Conservation (phyloP, 2,113 vertebrate species). For the Neoarius graeffei region DNA sequence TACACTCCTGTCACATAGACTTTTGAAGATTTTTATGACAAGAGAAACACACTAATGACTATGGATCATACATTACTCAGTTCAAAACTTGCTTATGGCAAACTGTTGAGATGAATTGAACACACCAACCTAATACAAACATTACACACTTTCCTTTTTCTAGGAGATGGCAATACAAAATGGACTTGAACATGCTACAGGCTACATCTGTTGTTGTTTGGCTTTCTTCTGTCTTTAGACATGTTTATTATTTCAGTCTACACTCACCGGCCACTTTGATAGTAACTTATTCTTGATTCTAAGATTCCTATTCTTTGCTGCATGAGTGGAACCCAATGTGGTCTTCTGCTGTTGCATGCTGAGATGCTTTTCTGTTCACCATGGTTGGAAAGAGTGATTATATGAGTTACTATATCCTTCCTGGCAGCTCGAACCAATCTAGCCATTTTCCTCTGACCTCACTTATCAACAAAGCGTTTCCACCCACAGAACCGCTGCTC, state of each 20-base stretch:
- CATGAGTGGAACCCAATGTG: too few species aligned
- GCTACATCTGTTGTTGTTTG: neutral
- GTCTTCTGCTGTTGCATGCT: too few species aligned
- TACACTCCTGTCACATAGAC: neutral
- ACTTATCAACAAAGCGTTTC: too few species aligned
- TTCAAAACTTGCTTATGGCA: neutral
- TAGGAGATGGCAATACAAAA: neutral
- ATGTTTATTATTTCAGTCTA: neutral
- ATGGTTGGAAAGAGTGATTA: too few species aligned
- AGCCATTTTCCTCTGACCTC: too few species aligned
- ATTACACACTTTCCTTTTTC: neutral
- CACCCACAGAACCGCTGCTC: too few species aligned
- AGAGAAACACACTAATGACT: neutral
- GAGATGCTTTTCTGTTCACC: too few species aligned
- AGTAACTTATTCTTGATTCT: too few species aligned
- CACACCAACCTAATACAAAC: neutral
- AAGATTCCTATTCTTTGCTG: too few species aligned
- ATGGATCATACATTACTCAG: neutral
- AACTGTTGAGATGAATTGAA: neutral
- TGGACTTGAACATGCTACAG: neutral
- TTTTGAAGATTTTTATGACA: neutral
- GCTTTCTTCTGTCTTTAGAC: neutral
- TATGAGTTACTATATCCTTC: too few species aligned
- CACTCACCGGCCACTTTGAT: too few species aligned
- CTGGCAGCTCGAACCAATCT: too few species aligned